Evolutionary conservation across 2,888 invertebrate species (phyloP).

Genomic region (Mesoligia furuncula): DNA sequence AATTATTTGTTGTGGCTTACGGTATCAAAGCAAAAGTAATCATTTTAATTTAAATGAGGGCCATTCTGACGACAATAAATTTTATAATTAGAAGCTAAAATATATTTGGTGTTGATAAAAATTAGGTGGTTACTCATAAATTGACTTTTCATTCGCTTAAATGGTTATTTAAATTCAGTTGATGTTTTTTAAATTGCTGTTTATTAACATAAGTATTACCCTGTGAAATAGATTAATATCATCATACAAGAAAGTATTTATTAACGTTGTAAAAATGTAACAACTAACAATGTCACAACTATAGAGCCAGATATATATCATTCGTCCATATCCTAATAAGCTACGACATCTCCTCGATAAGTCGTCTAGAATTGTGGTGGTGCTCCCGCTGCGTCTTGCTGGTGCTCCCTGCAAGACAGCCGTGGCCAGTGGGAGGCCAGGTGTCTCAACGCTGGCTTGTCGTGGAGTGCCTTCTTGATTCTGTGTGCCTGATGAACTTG

Average conservation of each 20-base stretch:
- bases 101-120: slow-evolving; percentile 47
- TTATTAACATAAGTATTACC: background rate
- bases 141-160: slow-evolving; percentile 19
- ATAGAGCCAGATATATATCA: background rate
- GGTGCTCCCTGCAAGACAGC: too few species aligned
- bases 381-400: too few species aligned
- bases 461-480: too few species aligned
- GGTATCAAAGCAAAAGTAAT: slow-evolving; percentile 68
- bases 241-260: too few species aligned
- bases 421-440: background rate
- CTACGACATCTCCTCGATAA: background rate
- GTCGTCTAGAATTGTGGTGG: background rate
- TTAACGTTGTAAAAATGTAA: too few species aligned
- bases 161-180: slow-evolving; percentile 64
- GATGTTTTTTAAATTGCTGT: background rate
- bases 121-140: slow-evolving; percentile 27
- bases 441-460: background rate
- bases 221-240: too few species aligned
- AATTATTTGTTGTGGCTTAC: slow-evolving; percentile 69
- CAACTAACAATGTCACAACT: background rate
- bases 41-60: slow-evolving; percentile 69
- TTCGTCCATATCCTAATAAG: background rate
- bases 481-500: too few species aligned
- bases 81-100: slow-evolving; percentile 62
- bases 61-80: slow-evolving; percentile 53